Conservation (phyloP, 2,888 invertebrate species). For the Dicranocentrus wangi region DNA sequence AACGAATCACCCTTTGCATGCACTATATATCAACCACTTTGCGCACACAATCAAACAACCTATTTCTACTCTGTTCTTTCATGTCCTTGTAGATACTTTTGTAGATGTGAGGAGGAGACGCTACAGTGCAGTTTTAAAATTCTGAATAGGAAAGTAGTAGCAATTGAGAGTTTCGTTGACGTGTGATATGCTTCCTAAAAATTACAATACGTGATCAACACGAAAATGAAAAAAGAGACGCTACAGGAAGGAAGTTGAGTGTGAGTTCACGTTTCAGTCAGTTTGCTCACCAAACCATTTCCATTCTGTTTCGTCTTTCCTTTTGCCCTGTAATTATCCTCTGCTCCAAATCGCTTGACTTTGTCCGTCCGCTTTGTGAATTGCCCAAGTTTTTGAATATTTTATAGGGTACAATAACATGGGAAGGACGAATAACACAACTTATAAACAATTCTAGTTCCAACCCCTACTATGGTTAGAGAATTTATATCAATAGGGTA, state of each 20-base stretch:
- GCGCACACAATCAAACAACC: background rate
- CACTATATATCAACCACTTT: background rate
- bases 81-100: background rate
- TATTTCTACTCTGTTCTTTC: background rate
- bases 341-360: background rate
- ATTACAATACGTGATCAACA: background rate
- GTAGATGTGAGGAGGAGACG: too few relatives aligned
- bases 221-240: background rate
- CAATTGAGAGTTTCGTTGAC: too few relatives aligned
- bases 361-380: constrained; percentile 1
- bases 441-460: too few relatives aligned
- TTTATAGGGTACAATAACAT: constrained; percentile 23
- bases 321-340: constrained; percentile 1
- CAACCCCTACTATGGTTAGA: too few relatives aligned
- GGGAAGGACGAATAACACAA: too few relatives aligned
- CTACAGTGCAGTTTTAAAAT: too few relatives aligned
- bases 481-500: too few relatives aligned
- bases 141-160: too few relatives aligned
- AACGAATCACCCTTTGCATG: background rate
- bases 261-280: background rate
- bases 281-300: background rate
- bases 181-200: background rate
- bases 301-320: background rate
- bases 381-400: constrained; percentile 47
- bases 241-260: constrained; percentile 18